Evolutionary conservation across 2,888 invertebrate genomes (phyloP), one percentile per base, ranked within the genome.

Genomic region (Melieria crassipennis): DNA sequence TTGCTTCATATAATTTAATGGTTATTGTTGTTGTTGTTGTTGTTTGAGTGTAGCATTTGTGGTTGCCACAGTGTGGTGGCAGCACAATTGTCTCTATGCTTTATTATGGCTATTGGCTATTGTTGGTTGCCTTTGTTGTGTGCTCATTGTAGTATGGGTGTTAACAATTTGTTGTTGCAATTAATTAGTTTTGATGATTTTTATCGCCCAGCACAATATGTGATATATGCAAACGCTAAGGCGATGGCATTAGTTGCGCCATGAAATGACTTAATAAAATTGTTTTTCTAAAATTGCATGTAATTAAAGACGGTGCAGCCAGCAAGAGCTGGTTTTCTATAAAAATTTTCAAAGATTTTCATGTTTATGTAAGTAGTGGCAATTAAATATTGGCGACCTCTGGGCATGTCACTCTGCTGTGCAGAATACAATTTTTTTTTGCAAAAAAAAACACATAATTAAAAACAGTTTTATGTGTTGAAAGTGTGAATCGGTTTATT

Each of bases 161-260:
- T 61, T 62, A 61, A 61, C 65, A 61, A 55, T 61, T 70, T 61
- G 66, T 56, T 66, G 65, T 66, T 56, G 65, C 55, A 47, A 66
- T 70, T 70, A 70, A 70, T 66, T 70, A 70, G 55, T 65, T 66
- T 62, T 45, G 47, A 50, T 66, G 70, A 65, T 62, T 61, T 48
- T 61, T 65, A 70, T 70, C 62, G 62, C n/a, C 5, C 10, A 10
- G 11, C 45, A 7, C 16, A 13, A 1, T 30, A 13, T 58, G 42
- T 10, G 7, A 46, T 62, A 43, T n/a, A 9, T 43, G n/a, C 16
- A 16, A 16, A 16, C 0, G 30, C 30, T 30, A 30, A 30, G 30
- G 30, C 30, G 3, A 30, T 30, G 30, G 30, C 30, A 30, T 30
- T 30, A 30, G 30, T 43, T n/a, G 6, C n/a, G 10, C 13, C 9